Evolutionary conservation across 2,888 invertebrate genomes (phyloP), one percentile per base, ranked within the genome.

Genomic region (Herminia tarsipennalis): DNA sequence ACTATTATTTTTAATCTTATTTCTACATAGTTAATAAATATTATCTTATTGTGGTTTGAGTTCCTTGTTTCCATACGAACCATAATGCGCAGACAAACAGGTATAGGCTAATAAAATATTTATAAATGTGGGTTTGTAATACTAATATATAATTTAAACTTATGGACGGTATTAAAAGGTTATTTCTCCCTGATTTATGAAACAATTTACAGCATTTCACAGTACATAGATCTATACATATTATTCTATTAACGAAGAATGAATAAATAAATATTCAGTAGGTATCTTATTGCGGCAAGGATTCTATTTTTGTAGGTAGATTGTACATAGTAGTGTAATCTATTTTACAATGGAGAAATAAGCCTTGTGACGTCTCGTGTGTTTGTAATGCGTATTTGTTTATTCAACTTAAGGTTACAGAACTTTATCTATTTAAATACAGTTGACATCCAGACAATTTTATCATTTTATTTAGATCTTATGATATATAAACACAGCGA

Each of bases 391-490:
- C 27, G 28, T 56, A 44, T 47, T 63, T 59, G 46, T 62, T 28
- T 49, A 33, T 34, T 10, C 34, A 43, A n/a, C 14, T 9, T 39
- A 37, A 57, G 50, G 46, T 47, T 45, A 18, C 22, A 38, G 54
- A 46, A 44, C 35, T 29, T 39, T 36, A 32, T n/a, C n/a, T n/a
- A n/a, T n/a, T 48, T 46, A 46, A 50, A 42, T 48, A 33, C 29
- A 20, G 8, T 32, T 35, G 14, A 45, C 9, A 33, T 39, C 47
- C 42, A 30, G 39, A 33, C 36, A 29, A 27, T 44, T 40, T 54
- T 54, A 64, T 63, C 56, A 22, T 51, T 47, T 46, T 33, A 37
- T 32, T 38, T 49, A 44, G 49, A 52, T 58, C 42, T 39, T n/a
- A 41, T 6, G 43, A 63, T 54, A 54, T 20, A 43, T 38, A 21